phyloP scores from a whole-genome alignment of 2,113 vertebrate genomes.

The Odocoileus hemionus region DNA sequence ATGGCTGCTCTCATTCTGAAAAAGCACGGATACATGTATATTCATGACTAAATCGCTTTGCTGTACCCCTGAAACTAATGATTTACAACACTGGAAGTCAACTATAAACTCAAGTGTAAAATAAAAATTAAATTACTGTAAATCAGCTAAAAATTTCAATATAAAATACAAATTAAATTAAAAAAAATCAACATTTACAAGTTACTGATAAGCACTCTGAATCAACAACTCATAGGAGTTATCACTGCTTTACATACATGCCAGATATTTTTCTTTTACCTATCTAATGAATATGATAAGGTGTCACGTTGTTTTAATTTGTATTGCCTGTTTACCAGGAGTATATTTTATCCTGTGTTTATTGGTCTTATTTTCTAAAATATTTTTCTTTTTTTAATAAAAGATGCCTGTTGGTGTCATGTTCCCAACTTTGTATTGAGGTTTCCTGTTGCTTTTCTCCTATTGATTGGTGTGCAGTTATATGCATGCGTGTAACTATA shows the following conservation, averaged over 20 bases:
- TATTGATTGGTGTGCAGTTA: background rate
- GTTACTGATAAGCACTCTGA: background rate
- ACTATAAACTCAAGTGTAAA: background rate
- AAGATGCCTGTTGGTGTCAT: background rate
- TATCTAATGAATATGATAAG: background rate
- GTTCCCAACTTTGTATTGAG: background rate
- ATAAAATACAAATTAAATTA: background rate
- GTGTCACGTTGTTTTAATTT: background rate
- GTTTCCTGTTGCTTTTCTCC: background rate
- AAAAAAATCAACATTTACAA: background rate
- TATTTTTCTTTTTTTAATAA: background rate
- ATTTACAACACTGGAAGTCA: background rate
- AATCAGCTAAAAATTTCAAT: background rate
- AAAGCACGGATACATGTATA: background rate
- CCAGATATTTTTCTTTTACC: background rate
- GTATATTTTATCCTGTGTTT: background rate
- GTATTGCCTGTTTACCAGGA: background rate
- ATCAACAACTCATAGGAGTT: background rate
- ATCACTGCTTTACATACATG: background rate
- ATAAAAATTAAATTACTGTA: background rate
- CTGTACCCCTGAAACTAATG: background rate
- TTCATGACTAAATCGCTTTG: background rate
- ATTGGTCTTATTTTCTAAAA: background rate
- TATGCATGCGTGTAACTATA: background rate
- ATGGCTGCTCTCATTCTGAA: slow-evolving; percentile 38